Evolutionary conservation across 2,113 vertebrate species (phyloP), one percentile per base, ranked within the genome.

Genomic region (Elanus axillaris): DNA sequence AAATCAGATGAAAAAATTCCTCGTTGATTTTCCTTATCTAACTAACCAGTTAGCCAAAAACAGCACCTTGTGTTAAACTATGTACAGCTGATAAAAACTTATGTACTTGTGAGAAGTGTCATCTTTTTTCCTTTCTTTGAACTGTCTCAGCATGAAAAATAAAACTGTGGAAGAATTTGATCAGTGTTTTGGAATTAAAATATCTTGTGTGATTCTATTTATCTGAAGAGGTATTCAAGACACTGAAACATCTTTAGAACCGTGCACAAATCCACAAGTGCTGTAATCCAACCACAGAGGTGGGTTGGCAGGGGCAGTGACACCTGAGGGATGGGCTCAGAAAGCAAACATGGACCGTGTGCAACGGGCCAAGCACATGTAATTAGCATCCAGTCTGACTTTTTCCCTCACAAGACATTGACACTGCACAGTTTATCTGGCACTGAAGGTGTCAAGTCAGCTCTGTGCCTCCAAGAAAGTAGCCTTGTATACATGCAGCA

Each of bases 291-390:
- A 45, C 16, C 8, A 32, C 9, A 31, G 26, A 19, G 7, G 14
- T 25, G 17, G 26, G 11, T 13, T 69, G 40, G 3, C 13, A 59
- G 18, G 29, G n/a, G 9, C 25, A 64, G 16, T 62, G 31, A 14
- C 18, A 52, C 8, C 27, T 34, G 43, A 85, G 90, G 10, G 6
- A 59, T 4, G 6, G 22, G 10, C 55, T 82, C 67, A 32, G 34
- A 83, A 83, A 53, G 13, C 7, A n/a, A 31, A 2, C 9, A 14
- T 27, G 23, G 34, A 11, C 10, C 10, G 8, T 3, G 5, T 21
- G 7, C 1, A 7, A n/a, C 3, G 9, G 21, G 31, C 9, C 34
- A 71, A 23, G 5, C 26, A 47, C 25, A 12, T 15, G 17, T 2
- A 82, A 4, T 40, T 36, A 29, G 1, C 6, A 42, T 66, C 9